Evolutionary conservation across 2,888 invertebrate genomes (phyloP), one percentile per base, ranked within the genome.

Genomic region (Nymphalis urticae): DNA sequence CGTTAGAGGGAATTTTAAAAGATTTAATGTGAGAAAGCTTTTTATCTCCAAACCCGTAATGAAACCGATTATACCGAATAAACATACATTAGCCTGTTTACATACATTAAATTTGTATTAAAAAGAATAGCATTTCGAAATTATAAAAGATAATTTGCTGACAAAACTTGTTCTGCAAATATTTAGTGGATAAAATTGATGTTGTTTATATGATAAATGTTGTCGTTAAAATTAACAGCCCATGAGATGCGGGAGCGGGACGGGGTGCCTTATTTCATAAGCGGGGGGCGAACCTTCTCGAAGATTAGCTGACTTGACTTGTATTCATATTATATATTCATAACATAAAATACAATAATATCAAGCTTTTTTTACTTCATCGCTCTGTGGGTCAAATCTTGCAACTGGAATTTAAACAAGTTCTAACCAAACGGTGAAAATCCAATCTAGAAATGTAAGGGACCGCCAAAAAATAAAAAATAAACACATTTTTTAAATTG

Each of bases 221-320:
- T 9, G 67, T 64, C 73, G 65, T 69, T 69, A 73, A 71, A 73
- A 73, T 73, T 65, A 73, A 73, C 69, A 71, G 72, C 36, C 69
- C 64, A 51, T 70, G 68, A 71, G 70, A 65, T n/a, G 72, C 42
- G 42, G 42, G 63, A 36, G 58, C 9, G 54, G 59, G 53, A 17
- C 42, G 61, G 47, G 53, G 48, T 21, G 53, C 66, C 59, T 65
- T 54, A 66, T 66, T 48, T 62, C 56, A 62, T 58, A 62, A 62
- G 66, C 62, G 62, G 62, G 17, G 54, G 24, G 27, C 32, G 32
- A n/a, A n/a, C 32, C 54, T 16, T 13, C 21, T 27, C 64, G 8
- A 24, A 4, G 13, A 42, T 2, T 13, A 1, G 42, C 13, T 13
- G 13, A 13, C 42, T 13, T 13, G 13, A 42, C 42, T 42, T 42